Percentiles rank a stretch among this genome's conserved stretches.
Conservation (phyloP, 2,113 vertebrate genomes). For the Lophochroa leadbeateri region DNA sequence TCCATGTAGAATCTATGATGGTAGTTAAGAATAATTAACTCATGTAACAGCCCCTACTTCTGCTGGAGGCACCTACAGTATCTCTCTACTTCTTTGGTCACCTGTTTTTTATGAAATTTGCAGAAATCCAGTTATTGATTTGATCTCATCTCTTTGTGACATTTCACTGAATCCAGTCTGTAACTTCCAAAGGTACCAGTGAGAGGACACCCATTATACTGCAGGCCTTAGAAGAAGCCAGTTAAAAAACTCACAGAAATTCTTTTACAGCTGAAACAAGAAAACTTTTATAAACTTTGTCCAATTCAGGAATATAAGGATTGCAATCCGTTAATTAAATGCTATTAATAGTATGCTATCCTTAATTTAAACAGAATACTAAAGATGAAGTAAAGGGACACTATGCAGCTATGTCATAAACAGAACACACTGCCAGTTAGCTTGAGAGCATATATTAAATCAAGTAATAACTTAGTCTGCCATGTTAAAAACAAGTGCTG, state of each 20-base stretch:
- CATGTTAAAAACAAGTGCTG: background rate
- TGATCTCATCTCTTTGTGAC: background rate
- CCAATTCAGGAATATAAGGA: background rate
- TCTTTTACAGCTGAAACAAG: background rate
- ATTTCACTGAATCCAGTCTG: background rate
- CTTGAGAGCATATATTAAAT: constrained; percentile 14
- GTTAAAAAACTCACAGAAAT: background rate
- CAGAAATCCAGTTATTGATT: background rate
- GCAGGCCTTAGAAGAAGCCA: background rate
- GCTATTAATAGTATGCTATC: background rate
- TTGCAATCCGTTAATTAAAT: background rate
- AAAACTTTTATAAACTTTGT: background rate
- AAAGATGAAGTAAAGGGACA: background rate
- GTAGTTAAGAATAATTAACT: background rate
- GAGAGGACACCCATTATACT: background rate
- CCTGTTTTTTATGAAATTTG: background rate
- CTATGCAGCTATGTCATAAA: background rate
- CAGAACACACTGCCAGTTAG: background rate
- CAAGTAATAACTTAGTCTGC: background rate
- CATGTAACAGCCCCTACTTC: background rate
- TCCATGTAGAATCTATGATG: background rate
- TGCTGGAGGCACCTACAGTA: background rate
- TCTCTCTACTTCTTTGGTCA: background rate
- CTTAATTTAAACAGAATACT: background rate
- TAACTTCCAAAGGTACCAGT: background rate